Evolutionary conservation across 2,113 vertebrate genomes (phyloP).

Genomic region (Phrynocephalus versicolor): DNA sequence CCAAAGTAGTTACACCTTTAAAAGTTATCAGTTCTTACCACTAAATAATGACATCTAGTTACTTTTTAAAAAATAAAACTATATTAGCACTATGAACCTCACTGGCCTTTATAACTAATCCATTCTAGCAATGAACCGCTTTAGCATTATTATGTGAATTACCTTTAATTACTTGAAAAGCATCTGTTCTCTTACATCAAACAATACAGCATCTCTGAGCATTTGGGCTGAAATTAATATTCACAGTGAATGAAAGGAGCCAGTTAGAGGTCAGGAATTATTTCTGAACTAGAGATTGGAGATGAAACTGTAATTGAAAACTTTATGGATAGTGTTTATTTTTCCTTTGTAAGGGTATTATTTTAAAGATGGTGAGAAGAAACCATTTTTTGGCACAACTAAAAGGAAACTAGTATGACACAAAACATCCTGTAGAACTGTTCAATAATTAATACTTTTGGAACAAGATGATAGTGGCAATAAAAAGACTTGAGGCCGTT

Average conservation of each 20-base stretch:
- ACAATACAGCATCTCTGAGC: neutral
- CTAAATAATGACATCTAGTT: too few relatives aligned
- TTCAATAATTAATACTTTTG: slow-evolving; percentile 28
- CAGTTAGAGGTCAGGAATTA: neutral
- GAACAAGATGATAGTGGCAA: slow-evolving; percentile 20
- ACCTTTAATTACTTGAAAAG: neutral
- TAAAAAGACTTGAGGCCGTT: slow-evolving; percentile 21
- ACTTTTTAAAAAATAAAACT: too few relatives aligned
- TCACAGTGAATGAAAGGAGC: neutral
- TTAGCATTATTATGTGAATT: neutral
- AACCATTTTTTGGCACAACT: neutral
- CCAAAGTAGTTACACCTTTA: too few relatives aligned
- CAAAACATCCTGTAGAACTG: neutral
- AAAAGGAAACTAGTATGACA: neutral
- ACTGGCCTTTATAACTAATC: too few relatives aligned
- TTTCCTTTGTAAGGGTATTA: neutral
- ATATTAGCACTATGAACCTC: too few relatives aligned
- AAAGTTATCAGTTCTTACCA: too few relatives aligned
- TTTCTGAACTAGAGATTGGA: slow-evolving; percentile 1
- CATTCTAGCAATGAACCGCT: too few relatives aligned
- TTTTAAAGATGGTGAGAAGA: slow-evolving; percentile 11
- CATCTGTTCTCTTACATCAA: neutral
- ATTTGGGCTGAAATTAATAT: neutral
- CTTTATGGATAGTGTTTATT: neutral
- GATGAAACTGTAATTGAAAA: neutral